Conservation (phyloP, 2,113 vertebrate species). For the Mungos mungo region DNA sequence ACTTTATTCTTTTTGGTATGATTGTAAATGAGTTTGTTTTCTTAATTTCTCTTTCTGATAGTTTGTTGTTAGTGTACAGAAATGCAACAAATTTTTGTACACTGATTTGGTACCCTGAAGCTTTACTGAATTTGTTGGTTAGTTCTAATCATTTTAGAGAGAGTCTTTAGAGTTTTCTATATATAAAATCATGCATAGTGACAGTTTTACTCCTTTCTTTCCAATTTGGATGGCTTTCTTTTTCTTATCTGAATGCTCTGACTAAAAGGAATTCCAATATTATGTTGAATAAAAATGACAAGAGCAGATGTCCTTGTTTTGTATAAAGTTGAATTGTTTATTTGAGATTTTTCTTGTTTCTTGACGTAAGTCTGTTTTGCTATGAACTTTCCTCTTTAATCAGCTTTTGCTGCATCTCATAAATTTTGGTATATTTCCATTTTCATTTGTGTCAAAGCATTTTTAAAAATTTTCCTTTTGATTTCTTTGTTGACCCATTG, state of each 20-base stretch:
- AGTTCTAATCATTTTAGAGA: background rate
- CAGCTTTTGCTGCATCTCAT: background rate
- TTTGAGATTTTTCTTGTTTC: background rate
- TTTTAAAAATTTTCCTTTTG: background rate
- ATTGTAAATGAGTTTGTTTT: background rate
- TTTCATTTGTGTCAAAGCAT: background rate
- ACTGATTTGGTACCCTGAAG: background rate
- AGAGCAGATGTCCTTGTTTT: background rate
- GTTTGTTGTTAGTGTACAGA: background rate
- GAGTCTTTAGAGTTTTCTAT: background rate
- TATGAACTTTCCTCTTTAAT: background rate
- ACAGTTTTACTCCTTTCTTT: background rate
- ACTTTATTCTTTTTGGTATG: background rate
- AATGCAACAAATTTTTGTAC: background rate
- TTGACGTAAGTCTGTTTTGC: background rate
- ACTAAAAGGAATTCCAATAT: background rate
- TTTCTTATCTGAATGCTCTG: background rate
- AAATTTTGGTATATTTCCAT: background rate
- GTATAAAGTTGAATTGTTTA: background rate
- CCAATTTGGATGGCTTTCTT: background rate
- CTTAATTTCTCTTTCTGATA: background rate
- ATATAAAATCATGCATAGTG: background rate
- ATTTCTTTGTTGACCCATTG: background rate
- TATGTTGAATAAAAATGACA: background rate
- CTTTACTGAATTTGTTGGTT: background rate